These are phyloP conservation scores for Sesamia inferens DNA, from an alignment of 2,888 invertebrate genomes.

Conservation along the genomic window DNA sequence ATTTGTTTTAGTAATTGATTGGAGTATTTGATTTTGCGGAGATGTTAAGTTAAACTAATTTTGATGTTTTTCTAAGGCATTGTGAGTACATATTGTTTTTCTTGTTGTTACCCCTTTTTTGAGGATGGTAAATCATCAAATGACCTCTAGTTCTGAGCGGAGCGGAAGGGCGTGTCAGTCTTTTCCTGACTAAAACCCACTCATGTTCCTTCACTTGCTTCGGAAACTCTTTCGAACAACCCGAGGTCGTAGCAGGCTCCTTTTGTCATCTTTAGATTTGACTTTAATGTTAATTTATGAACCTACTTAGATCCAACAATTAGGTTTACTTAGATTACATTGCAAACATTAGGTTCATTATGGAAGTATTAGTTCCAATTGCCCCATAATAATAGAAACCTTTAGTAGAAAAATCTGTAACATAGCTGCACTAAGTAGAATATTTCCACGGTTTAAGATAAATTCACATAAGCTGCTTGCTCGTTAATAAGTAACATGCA, in stretches of 20 bases:
- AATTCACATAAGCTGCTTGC: conserved; percentile 29
- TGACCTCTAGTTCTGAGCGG: too few species aligned
- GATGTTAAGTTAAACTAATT: neutral
- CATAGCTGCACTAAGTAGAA: neutral
- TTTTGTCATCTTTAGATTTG: neutral
- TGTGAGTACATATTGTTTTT: neutral
- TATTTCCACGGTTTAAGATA: conserved; percentile 7
- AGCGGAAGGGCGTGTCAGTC: too few species aligned
- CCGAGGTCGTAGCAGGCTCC: neutral
- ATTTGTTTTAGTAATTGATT: conserved; percentile 35
- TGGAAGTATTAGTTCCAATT: neutral
- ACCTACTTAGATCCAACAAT: too few species aligned
- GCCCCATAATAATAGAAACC: neutral
- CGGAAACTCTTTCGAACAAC: too few species aligned
- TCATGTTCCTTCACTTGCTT: too few species aligned
- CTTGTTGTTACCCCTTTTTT: neutral
- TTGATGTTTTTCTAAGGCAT: neutral
- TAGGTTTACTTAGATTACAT: too few species aligned
- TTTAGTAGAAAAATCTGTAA: neutral
- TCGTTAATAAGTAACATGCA: conserved; percentile 79
- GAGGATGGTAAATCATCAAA: too few species aligned
- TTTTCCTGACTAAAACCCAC: too few species aligned
- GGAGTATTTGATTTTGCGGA: neutral
- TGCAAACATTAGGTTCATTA: neutral
- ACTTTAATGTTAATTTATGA: neutral